Evolutionary conservation across 1,140 invertebrate species (phyloP).

Genomic region (Aculops lycopersici): DNA sequence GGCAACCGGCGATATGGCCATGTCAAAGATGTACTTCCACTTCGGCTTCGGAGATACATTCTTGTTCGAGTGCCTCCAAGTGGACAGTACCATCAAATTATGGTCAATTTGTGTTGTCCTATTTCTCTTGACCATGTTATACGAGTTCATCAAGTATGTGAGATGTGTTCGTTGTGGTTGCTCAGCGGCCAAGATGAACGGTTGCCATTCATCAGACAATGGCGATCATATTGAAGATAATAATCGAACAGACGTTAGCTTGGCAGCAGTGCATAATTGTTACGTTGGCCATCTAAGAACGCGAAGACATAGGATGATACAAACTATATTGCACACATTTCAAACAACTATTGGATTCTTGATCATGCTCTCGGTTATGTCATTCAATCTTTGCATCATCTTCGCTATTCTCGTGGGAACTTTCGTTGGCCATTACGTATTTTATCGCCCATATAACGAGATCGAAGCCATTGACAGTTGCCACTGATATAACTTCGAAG

Average conservation of each 20-base stretch:
- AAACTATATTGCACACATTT: conserved; percentile 49
- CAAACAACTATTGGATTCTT: conserved; percentile 20
- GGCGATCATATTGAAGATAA: background rate
- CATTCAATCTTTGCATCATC: conserved; percentile 21
- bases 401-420: conserved; percentile 19
- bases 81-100: conserved; percentile 1
- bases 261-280: background rate
- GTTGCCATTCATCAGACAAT: too few species aligned
- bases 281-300: conserved; percentile 21
- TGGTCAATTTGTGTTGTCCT: conserved; percentile 5
- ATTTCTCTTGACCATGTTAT: conserved; percentile 6
- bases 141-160: conserved; percentile 8
- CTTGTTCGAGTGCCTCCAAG: background rate
- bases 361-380: conserved; percentile 23
- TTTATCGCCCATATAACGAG: conserved; percentile 17
- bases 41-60: background rate
- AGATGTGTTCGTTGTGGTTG: conserved; percentile 2
- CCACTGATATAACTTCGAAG: background rate
- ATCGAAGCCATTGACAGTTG: background rate
- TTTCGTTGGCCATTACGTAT: conserved; percentile 19
- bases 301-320: too few species aligned
- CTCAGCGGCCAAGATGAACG: background rate
- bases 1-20: too few species aligned
- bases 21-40: background rate
- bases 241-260: background rate